Conservation (phyloP, 1,140 invertebrate species). For the Lithobius niger region DNA sequence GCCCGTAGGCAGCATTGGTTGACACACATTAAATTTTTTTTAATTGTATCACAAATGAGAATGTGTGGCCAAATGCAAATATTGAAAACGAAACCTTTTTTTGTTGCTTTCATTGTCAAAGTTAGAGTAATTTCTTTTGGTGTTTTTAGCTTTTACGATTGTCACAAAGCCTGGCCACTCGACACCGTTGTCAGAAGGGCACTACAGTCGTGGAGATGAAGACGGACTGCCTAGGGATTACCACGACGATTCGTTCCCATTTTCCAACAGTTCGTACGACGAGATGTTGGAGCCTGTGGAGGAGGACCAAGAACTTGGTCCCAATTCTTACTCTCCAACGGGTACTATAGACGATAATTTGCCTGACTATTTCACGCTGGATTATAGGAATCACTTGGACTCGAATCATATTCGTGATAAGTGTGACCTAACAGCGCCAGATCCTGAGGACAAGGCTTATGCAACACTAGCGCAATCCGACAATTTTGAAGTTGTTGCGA, state of each 20-base stretch:
- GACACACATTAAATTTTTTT: too few relatives aligned
- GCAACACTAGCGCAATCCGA: background rate
- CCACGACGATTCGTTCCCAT: slow-evolving; percentile 1
- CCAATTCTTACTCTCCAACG: background rate
- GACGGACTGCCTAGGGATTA: background rate
- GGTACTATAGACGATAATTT: background rate
- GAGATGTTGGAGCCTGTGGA: slow-evolving; percentile 1
- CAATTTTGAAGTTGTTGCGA: background rate
- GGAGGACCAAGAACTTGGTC: slow-evolving; percentile 1
- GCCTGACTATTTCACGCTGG: background rate
- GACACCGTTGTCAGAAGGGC: background rate
- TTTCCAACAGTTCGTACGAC: background rate
- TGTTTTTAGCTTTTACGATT: background rate
- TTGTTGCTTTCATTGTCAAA: too few relatives aligned
- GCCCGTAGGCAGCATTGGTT: too few relatives aligned
- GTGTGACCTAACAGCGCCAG: background rate
- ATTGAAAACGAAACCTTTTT: too few relatives aligned
- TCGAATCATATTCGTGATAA: background rate
- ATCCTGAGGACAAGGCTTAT: background rate
- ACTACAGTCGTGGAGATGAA: background rate
- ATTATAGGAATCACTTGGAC: slow-evolving; percentile 2
- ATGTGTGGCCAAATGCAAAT: too few relatives aligned
- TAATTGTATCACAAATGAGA: too few relatives aligned
- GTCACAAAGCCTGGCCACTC: background rate
- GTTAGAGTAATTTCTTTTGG: too few relatives aligned